phyloP scores from a whole-genome alignment of 2,113 vertebrate genomes.

The Hippolais icterina region DNA sequence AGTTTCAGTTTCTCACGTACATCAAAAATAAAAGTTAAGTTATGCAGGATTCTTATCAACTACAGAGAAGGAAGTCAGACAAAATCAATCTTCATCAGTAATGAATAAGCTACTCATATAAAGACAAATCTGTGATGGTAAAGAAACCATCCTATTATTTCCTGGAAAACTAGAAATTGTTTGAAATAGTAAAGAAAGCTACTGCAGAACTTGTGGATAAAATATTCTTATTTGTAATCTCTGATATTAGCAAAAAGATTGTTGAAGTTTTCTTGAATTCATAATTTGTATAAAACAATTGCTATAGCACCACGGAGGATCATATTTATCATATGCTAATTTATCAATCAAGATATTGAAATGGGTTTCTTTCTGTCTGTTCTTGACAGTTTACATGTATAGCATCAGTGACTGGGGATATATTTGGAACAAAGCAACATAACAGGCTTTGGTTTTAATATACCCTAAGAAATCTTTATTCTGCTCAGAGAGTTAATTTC shows the following conservation, averaged over 20 bases:
- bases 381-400: background rate
- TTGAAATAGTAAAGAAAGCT: background rate
- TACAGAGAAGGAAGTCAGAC: background rate
- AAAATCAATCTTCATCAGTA: constrained; percentile 15
- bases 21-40: constrained; percentile 9
- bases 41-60: background rate
- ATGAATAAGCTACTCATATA: background rate
- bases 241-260: background rate
- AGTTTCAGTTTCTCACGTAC: background rate
- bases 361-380: background rate
- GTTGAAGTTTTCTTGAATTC: background rate
- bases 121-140: background rate
- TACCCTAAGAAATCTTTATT: background rate
- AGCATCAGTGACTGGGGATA: background rate
- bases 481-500: background rate
- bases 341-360: background rate
- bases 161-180: background rate
- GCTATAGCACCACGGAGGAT: background rate
- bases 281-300: background rate
- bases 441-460: background rate
- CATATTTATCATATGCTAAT: background rate
- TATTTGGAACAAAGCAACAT: background rate
- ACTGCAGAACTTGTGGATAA: background rate
- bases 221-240: background rate
- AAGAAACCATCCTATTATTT: background rate